phyloP scores from a whole-genome alignment of 2,888 invertebrate species.

The Calameuta filiformis region DNA sequence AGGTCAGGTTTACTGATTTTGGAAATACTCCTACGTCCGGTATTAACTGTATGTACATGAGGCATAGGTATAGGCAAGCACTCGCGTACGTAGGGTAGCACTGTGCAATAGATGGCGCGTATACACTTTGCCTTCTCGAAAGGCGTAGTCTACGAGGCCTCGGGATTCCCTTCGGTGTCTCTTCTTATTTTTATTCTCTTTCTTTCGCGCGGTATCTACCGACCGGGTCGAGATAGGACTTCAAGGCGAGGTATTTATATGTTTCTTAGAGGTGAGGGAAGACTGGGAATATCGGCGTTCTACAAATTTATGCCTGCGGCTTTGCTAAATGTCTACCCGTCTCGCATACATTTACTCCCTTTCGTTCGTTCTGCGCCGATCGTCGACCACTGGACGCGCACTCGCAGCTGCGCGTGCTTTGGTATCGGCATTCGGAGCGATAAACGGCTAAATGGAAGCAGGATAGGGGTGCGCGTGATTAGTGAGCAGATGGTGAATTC shows the following conservation, averaged over 20 bases:
- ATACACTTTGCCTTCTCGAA: background rate
- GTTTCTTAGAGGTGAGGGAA: background rate
- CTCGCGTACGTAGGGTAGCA: background rate
- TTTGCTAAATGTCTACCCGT: constrained; percentile 47
- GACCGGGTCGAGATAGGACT: background rate
- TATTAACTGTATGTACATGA: background rate
- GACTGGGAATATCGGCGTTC: constrained; percentile 39
- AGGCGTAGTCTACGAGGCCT: background rate
- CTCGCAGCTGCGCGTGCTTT: constrained; percentile 3
- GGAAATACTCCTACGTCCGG: background rate
- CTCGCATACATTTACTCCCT: constrained; percentile 41
- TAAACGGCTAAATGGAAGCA: background rate
- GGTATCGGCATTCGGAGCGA: constrained; percentile 10
- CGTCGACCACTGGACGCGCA: constrained; percentile 3
- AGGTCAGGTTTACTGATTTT: background rate
- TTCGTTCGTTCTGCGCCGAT: background rate
- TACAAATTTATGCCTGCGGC: constrained; percentile 54
- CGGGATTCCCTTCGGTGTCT: background rate
- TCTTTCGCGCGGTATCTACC: background rate
- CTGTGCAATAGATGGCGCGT: background rate
- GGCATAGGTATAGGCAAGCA: background rate
- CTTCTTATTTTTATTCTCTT: background rate
- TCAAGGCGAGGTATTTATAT: background rate
- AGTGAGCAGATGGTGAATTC: background rate
- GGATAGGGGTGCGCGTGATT: background rate